phyloP scores from a whole-genome alignment of 2,888 invertebrate genomes.

The Drosophila acutilabella region DNA sequence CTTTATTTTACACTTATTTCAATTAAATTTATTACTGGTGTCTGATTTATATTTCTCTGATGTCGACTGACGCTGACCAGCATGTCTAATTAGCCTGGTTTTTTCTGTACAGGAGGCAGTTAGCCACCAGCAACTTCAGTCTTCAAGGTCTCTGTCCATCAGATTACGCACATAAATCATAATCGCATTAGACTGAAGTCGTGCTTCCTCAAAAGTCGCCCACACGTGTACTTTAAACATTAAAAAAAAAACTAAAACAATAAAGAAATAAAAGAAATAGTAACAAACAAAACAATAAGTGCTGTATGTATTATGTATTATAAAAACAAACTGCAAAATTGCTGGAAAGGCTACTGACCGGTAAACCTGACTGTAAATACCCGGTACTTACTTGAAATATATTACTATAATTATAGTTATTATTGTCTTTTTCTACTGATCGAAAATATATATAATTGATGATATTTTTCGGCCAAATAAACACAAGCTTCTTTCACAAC shows the following conservation, averaged over 20 bases:
- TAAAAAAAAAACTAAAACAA: slow-evolving; percentile 7
- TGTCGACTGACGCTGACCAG: slow-evolving; percentile 45
- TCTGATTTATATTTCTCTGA: slow-evolving; percentile 47
- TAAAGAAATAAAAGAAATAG: background rate
- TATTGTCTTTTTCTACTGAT: too few species aligned
- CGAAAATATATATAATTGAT: too few species aligned
- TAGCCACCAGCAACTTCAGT: slow-evolving; percentile 13
- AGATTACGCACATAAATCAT: slow-evolving; percentile 69
- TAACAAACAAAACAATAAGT: slow-evolving; percentile 8
- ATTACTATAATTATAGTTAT: too few species aligned
- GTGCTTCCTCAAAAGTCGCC: slow-evolving; percentile 43
- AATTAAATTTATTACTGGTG: slow-evolving; percentile 43
- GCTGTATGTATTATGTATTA: slow-evolving; percentile 56
- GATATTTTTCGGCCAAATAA: too few species aligned
- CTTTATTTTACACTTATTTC: slow-evolving; percentile 32
- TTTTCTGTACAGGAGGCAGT: slow-evolving; percentile 37
- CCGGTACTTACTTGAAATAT: too few species aligned
- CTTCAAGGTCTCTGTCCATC: slow-evolving; percentile 56
- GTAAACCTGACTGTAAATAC: background rate
- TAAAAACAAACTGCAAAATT: slow-evolving; percentile 33
- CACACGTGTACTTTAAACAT: slow-evolving; percentile 59
- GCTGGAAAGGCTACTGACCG: background rate
- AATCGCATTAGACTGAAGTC: slow-evolving; percentile 64
- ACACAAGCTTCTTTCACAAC: too few species aligned
- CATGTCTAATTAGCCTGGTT: slow-evolving; percentile 67